A percentile compares a stretch with the other conserved stretches of the same genome.
These are phyloP conservation scores for Pseudochirops cupreus DNA, from an alignment of 2,797 vertebrate species.

Conservation along the genomic window DNA sequence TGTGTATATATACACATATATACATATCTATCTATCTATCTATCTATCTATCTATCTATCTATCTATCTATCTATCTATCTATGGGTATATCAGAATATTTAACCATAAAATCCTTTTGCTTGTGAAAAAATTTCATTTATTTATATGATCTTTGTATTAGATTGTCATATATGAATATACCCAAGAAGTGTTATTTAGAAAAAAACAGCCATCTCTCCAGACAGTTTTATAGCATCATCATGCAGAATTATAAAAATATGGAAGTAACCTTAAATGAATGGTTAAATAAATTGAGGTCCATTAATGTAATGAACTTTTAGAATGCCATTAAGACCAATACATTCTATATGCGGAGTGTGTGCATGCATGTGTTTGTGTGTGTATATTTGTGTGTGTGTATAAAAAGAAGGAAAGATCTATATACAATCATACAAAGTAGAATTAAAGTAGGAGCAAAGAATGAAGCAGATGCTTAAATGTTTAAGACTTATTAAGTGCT, in stretches of 20 bases:
- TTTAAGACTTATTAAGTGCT: not conserved
- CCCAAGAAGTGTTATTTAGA: not conserved
- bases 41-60: too few relatives aligned
- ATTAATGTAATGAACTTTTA: not conserved
- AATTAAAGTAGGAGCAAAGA: not conserved
- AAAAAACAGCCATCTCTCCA: not conserved
- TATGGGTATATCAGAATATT: not conserved
- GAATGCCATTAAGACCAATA: not conserved
- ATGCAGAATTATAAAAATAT: not conserved
- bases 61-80: too few relatives aligned
- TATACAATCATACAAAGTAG: not conserved
- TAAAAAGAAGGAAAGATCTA: not conserved
- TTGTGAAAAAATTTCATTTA: not conserved
- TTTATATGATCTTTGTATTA: not conserved
- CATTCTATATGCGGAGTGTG: not conserved
- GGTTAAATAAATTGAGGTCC: not conserved
- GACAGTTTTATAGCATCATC: not conserved
- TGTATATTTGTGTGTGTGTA: too few relatives aligned
- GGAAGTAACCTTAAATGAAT: not conserved
- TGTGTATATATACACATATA: not conserved
- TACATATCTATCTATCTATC: not conserved
- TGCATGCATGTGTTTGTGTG: not conserved
- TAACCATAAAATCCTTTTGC: slow-evolving; percentile 30
- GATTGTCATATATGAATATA: not conserved
- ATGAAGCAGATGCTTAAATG: not conserved